Conservation (phyloP, 2,113 vertebrate genomes). For the Rana temporaria region DNA sequence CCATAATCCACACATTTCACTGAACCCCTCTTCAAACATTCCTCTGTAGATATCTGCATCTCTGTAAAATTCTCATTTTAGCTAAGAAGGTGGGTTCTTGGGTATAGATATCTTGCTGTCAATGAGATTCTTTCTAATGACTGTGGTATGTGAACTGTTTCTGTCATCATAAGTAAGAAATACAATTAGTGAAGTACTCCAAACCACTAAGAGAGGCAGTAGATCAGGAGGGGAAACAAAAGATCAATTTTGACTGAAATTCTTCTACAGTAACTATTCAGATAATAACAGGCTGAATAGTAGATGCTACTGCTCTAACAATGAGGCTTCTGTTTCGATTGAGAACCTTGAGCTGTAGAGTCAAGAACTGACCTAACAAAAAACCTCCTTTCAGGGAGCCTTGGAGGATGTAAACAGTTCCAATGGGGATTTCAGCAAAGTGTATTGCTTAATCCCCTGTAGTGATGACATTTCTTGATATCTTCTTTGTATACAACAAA, state of each 20-base stretch:
- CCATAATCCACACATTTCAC: too few relatives aligned
- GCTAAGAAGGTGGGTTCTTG: too few relatives aligned
- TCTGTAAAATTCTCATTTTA: too few relatives aligned
- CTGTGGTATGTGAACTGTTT: neutral
- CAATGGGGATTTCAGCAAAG: neutral
- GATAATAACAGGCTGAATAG: slow-evolving; percentile 24
- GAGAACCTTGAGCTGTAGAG: neutral
- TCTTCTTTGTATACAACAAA: neutral
- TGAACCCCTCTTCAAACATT: too few relatives aligned
- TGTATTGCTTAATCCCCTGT: neutral
- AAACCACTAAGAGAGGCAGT: neutral
- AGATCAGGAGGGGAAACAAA: neutral
- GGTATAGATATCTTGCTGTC: too few relatives aligned
- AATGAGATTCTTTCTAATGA: neutral
- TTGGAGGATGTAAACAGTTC: slow-evolving; percentile 12
- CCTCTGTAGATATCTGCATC: too few relatives aligned
- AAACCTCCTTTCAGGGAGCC: neutral
- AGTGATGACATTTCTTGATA: neutral
- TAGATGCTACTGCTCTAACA: slow-evolving; percentile 7
- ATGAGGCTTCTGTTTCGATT: slow-evolving; percentile 15
- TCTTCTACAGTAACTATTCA: slow-evolving; percentile 7
- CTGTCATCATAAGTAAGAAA: neutral
- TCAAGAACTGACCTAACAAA: slow-evolving; percentile 20
- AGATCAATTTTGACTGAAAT: slow-evolving; percentile 2
- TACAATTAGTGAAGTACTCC: too few relatives aligned